Percentiles rank a stretch among this genome's conserved stretches.
phyloP scores from a whole-genome alignment of 1,140 invertebrate genomes.

The Galleria mellonella region DNA sequence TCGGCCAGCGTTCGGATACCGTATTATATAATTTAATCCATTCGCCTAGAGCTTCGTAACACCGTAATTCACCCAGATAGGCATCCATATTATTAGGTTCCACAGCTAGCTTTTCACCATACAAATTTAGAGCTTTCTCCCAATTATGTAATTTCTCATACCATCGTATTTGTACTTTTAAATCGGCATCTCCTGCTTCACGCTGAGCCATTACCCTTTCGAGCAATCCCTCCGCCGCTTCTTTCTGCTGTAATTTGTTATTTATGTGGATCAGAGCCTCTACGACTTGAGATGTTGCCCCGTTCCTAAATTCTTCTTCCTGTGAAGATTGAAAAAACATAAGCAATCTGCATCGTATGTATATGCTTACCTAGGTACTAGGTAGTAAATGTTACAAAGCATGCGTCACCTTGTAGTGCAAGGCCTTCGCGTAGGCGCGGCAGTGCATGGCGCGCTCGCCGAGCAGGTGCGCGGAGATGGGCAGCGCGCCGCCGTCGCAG shows the following conservation, averaged over 20 bases:
- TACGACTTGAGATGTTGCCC: slow-evolving; percentile 85
- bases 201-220: slow-evolving; percentile 92
- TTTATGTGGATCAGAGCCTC: slow-evolving; percentile 98
- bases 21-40: slow-evolving; percentile 91
- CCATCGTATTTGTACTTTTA: slow-evolving; percentile 95
- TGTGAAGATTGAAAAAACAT: slow-evolving; percentile 15
- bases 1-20: slow-evolving; percentile 85
- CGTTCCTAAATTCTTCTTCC: slow-evolving; percentile 93
- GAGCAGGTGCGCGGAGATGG: slow-evolving; percentile 88
- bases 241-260: slow-evolving; percentile 98
- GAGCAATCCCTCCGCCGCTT: slow-evolving; percentile 94
- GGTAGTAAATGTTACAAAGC: too few relatives aligned
- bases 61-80: slow-evolving; percentile 95
- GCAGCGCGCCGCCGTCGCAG: slow-evolving; percentile 96
- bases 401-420: slow-evolving; percentile 90
- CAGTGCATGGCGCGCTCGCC: slow-evolving; percentile 90
- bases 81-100: slow-evolving; percentile 85
- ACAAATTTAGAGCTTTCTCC: slow-evolving; percentile 95
- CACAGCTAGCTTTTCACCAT: slow-evolving; percentile 80
- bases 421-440: slow-evolving; percentile 94
- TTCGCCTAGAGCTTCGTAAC: slow-evolving; percentile 96
- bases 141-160: slow-evolving; percentile 99
- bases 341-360: too few relatives aligned
- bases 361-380: too few relatives aligned
- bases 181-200: slow-evolving; percentile 74